These are phyloP conservation scores for Indri indri DNA, from an alignment of 2,113 vertebrate species.

Conservation along the genomic window DNA sequence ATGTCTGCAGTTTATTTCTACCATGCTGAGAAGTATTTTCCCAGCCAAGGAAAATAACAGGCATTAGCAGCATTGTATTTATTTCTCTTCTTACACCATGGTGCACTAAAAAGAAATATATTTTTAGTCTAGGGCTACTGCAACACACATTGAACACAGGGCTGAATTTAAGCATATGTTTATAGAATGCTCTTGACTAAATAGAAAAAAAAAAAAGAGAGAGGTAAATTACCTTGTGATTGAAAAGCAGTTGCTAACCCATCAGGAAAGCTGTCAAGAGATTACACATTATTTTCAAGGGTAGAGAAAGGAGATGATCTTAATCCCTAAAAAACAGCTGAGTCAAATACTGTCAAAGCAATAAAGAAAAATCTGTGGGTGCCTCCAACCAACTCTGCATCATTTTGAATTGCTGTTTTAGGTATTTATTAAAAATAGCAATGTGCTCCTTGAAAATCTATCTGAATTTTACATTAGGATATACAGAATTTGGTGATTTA, in stretches of 20 bases:
- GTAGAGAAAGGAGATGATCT: constrained; percentile 19
- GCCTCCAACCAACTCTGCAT: not conserved
- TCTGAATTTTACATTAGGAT: not conserved
- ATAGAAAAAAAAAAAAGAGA: constrained; percentile 56
- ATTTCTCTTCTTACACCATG: not conserved
- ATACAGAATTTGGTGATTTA: not conserved
- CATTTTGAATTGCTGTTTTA: not conserved
- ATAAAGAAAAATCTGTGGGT: constrained; percentile 47
- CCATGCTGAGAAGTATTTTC: constrained; percentile 11
- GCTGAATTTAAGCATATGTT: constrained; percentile 44
- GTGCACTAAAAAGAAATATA: not conserved
- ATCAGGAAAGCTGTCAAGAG: constrained; percentile 71
- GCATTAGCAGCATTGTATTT: not conserved
- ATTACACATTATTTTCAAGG: constrained; percentile 69
- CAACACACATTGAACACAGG: not conserved
- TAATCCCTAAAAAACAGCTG: constrained; percentile 59
- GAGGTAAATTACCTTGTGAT: constrained; percentile 61
- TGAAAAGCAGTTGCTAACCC: constrained; percentile 65
- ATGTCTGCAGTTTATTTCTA: constrained; percentile 40
- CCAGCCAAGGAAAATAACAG: not conserved
- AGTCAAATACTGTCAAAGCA: constrained; percentile 55
- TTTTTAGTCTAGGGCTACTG: not conserved
- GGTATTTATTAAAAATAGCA: not conserved
- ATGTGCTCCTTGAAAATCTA: not conserved
- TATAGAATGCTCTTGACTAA: constrained; percentile 65